Base-by-base conservation (phyloP, 2,888 invertebrate genomes). In the Perdita meconis region DNA sequence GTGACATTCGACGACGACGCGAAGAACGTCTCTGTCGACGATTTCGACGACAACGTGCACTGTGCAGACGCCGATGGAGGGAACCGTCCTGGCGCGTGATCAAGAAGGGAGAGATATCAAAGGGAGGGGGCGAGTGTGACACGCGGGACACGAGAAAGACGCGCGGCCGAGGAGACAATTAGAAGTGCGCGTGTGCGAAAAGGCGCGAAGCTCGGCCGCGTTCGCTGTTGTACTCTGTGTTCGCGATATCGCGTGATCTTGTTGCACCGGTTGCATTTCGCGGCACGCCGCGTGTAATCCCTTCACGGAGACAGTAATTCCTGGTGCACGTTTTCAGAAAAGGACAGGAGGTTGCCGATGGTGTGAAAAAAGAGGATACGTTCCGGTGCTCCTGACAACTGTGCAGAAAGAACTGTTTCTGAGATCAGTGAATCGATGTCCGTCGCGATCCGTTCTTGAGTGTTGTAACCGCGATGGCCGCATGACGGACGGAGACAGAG, bases 161-260 rank as follows among this genome's bases (percentile, higher is more conserved):
- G 34, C 44, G 61, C 34, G 66, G 19, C 51, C 36, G 50, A 55
- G 56, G 8, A 50, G 66, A 24, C 66, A 53, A 59, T 53, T 42
- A 24, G 47, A 30, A 76, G 73, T 80, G 77, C 78, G 81, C 78
- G 75, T 76, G 77, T 79, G 71, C 78, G 68, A 64, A 71, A 66
- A 69, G 38, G 26, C 10, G 40, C 19, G 51, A 71, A 63, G 44
- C 55, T 26, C 40, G 57, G 30, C 24, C 24, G 38, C 47, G 51
- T 56, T 44, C 0, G n/a, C n/a, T 73, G 72, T 76, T 67, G 36
- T 64, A 64, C 36, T 65, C 63, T 47, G n/a, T n/a, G n/a, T n/a
- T 64, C 36, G 22, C 59, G 42, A 72, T 56, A 72, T 55, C 63
- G 16, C 30, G 53, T 44, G 69, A 47, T 53, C 30, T 51, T n/a